Conservation (phyloP, 2,888 invertebrate species). For the Arctia plantaginis region DNA sequence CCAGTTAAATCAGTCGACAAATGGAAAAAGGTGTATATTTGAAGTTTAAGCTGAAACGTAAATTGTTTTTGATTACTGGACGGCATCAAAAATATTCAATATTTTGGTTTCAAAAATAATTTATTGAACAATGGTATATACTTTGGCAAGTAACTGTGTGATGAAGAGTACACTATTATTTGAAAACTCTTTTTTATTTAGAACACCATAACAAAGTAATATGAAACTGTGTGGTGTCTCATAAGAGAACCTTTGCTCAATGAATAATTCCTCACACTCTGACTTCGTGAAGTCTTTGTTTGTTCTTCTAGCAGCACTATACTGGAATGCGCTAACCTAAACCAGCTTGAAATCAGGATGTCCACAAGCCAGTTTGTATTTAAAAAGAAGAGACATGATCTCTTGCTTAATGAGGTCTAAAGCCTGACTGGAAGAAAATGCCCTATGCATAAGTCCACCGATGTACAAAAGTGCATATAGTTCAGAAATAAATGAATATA, state of each 20-base stretch:
- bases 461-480: too few relatives aligned
- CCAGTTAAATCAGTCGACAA: slow-evolving; percentile 58
- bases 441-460: too few relatives aligned
- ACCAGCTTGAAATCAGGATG: too few relatives aligned
- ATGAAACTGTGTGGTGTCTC: neutral
- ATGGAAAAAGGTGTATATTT: slow-evolving; percentile 56
- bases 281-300: neutral
- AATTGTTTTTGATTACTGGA: neutral
- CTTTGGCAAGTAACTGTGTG: neutral
- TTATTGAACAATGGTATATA: neutral
- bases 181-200: neutral
- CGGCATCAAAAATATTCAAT: neutral
- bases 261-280: neutral
- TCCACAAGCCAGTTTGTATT: too few relatives aligned
- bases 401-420: too few relatives aligned
- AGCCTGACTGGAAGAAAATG: too few relatives aligned
- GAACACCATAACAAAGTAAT: neutral
- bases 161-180: neutral
- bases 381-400: too few relatives aligned
- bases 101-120: neutral
- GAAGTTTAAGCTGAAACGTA: slow-evolving; percentile 4
- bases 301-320: too few relatives aligned
- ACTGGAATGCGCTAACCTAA: too few relatives aligned
- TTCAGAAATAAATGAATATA: too few relatives aligned
- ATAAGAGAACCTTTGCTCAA: neutral